Evolutionary conservation across 1,140 invertebrate genomes (phyloP).

Genomic region (Proctacanthus coquilletti): DNA sequence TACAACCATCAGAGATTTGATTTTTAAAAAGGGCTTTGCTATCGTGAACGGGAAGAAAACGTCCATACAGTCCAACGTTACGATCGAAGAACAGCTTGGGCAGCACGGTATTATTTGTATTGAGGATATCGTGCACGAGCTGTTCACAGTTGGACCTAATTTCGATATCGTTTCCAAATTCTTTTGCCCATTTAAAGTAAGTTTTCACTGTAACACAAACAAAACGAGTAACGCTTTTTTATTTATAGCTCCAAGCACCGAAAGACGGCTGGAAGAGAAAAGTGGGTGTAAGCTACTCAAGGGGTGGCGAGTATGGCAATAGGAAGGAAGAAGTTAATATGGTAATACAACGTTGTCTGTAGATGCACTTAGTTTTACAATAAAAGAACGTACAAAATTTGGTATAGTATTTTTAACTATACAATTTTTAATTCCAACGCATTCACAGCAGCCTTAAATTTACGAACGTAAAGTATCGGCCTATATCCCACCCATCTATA

Average conservation of each 20-base stretch:
- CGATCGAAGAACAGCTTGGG: constrained; percentile 24
- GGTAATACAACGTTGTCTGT: constrained; percentile 21
- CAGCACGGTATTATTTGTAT: constrained; percentile 25
- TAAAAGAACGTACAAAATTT: no score
- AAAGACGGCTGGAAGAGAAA: constrained; percentile 27
- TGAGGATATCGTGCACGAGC: constrained; percentile 30
- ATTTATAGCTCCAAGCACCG: constrained; percentile 19
- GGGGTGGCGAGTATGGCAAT: constrained; percentile 27
- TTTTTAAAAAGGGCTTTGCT: constrained; percentile 29
- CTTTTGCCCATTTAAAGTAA: constrained; percentile 19
- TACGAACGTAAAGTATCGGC: no score
- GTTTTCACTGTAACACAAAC: constrained; percentile 5
- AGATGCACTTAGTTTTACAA: no score
- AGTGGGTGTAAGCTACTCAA: constrained; percentile 20
- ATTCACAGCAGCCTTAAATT: no score
- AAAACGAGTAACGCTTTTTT: constrained; percentile 1
- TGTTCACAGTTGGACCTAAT: constrained; percentile 26
- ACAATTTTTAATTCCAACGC: no score
- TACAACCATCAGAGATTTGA: constrained; percentile 20
- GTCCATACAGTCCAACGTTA: constrained; percentile 24
- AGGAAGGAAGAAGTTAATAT: constrained; percentile 22
- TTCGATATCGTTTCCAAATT: constrained; percentile 18
- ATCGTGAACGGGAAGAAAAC: constrained; percentile 20
- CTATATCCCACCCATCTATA: no score
- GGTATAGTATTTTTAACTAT: no score